These are phyloP conservation scores for Tetragnatha montana DNA, from an alignment of 2,888 invertebrate species.

Conservation along the genomic window DNA sequence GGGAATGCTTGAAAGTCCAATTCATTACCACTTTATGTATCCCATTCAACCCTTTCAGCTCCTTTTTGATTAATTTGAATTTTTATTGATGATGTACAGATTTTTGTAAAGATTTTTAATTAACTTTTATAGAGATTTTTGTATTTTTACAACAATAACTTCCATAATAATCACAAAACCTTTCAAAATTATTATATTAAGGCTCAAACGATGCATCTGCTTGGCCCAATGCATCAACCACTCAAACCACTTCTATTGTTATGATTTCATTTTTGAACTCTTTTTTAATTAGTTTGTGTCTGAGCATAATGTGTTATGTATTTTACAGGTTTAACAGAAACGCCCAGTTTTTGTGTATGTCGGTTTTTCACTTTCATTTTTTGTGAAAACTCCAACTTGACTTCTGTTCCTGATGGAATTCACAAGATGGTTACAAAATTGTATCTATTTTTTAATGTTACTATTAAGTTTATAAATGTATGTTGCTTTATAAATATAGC, in stretches of 20 bases:
- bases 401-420: conserved; percentile 57
- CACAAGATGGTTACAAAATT: conserved; percentile 79
- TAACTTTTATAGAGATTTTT: too few species aligned
- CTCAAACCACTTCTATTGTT: not conserved
- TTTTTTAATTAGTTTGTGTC: too few species aligned
- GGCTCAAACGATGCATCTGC: too few species aligned
- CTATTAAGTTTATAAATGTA: too few species aligned
- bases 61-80: too few species aligned
- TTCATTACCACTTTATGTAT: too few species aligned
- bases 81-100: too few species aligned
- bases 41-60: too few species aligned
- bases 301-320: too few species aligned
- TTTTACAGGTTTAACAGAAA: conserved; percentile 52
- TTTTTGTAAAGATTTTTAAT: too few species aligned
- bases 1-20: too few species aligned
- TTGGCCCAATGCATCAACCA: too few species aligned
- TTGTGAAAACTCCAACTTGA: conserved; percentile 55
- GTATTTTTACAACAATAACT: not conserved
- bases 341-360: conserved; percentile 59
- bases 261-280: not conserved
- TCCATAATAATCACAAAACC: not conserved
- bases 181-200: not conserved
- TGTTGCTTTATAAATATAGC: not conserved
- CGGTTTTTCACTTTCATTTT: conserved; percentile 48
- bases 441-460: conserved; percentile 73